These are phyloP conservation scores for Menidia beryllina DNA, from an alignment of 2,113 vertebrate species.

Conservation along the genomic window DNA sequence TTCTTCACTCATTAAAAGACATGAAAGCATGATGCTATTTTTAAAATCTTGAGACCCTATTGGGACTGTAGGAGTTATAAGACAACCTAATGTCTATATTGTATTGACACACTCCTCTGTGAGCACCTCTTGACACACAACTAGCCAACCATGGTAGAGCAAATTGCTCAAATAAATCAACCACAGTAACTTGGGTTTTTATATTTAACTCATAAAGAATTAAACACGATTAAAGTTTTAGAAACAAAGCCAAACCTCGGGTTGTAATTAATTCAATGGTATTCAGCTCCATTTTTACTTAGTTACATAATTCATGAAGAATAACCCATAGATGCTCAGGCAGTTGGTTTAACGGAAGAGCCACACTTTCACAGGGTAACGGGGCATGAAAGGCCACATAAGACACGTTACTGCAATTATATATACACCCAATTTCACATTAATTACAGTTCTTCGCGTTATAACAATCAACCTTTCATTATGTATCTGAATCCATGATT, in stretches of 20 bases:
- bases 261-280: background rate
- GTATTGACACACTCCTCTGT: background rate
- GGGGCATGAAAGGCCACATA: slow-evolving; percentile 25
- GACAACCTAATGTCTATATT: background rate
- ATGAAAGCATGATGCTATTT: background rate
- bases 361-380: background rate
- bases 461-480: slow-evolving; percentile 9
- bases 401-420: background rate
- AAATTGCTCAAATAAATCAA: slow-evolving; percentile 9
- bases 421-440: slow-evolving; percentile 5
- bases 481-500: slow-evolving; percentile 6
- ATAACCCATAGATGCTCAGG: background rate
- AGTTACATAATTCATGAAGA: slow-evolving; percentile 2
- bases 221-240: background rate
- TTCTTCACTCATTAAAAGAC: slow-evolving; percentile 21
- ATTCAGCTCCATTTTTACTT: background rate
- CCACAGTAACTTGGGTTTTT: slow-evolving; percentile 10
- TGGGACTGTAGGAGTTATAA: background rate
- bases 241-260: background rate
- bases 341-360: background rate
- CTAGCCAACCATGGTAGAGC: background rate
- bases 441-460: slow-evolving; percentile 14
- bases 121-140: background rate
- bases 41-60: slow-evolving; percentile 7
- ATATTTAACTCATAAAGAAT: background rate